Evolutionary conservation across 37 sponge, comb jelly and placozoan genomes (phyloP), one percentile per base, ranked within the genome.

Genomic region (Theonella swinhoei): DNA sequence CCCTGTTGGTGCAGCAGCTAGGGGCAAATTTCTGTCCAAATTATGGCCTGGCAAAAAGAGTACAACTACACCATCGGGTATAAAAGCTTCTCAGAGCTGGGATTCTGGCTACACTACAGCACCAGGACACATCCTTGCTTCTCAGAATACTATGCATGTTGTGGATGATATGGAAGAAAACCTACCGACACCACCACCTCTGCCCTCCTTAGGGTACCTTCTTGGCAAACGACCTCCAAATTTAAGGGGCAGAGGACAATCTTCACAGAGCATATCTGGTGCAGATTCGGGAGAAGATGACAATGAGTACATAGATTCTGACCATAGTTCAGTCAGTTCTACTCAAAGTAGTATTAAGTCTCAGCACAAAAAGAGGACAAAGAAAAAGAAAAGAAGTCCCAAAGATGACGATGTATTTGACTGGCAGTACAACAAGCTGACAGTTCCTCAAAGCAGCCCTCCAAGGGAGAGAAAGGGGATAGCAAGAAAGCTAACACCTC

Each of bases 291-390:
- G 26, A 9, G 34, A 7, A 29, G 70, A 25, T 33, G 59, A 79
- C 62, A n/a, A 72, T 66, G 32, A 74, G 24, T 39, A 26, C 20
- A 3, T 74, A 68, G 85, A 85, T 39, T 72, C 86, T 26, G 78
- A 78, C 35, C 86, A 78, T 28, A 78, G 86, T 60, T 85, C 86
- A 39, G 78, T 69, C 5, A 70, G 79, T 3, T 85, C 86, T 0
- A 62, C 79, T 29, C 3, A 11, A 23, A 43, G 76, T 14, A 54
- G 14, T 60, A 3, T 3, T 11, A 62, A 39, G 26, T 33, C 42
- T 31, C 31, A 25, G 24, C 64, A 76, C 4, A 25, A 61, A 4
- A 71, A 54, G 29, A 70, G 32, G 39, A 29, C 24, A 59, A 61
- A 59, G 35, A 76, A 36, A 22, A 78, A 28, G 28, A 8, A 58